These are phyloP conservation scores for Hestina assimilis DNA, from an alignment of 1,140 invertebrate species.

Conservation along the genomic window DNA sequence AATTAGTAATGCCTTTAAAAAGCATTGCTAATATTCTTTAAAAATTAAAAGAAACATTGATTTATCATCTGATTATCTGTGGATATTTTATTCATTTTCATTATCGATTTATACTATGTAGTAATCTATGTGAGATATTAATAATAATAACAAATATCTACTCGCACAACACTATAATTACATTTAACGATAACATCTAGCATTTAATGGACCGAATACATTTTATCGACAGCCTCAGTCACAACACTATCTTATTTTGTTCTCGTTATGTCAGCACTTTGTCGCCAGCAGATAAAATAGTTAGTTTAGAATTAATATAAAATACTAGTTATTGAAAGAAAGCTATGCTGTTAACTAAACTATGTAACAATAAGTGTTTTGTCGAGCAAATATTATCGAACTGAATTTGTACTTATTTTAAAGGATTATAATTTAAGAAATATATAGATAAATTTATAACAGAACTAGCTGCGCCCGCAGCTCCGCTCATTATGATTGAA, in stretches of 20 bases:
- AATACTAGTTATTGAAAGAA: not conserved
- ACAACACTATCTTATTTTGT: slow-evolving; percentile 3
- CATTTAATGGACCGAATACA: not conserved
- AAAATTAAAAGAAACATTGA: too few relatives aligned
- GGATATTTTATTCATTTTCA: too few relatives aligned
- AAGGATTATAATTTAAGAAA: too few relatives aligned
- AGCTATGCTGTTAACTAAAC: too few relatives aligned
- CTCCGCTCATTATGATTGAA: too few relatives aligned
- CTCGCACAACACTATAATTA: not conserved
- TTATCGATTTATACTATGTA: too few relatives aligned
- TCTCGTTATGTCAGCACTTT: slow-evolving; percentile 13
- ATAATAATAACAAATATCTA: not conserved
- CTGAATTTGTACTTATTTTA: too few relatives aligned
- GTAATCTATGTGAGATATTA: not conserved
- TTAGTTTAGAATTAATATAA: not conserved
- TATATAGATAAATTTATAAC: slow-evolving; percentile 1
- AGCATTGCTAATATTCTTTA: too few relatives aligned
- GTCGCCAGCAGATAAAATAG: slow-evolving; percentile 10
- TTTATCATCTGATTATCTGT: too few relatives aligned
- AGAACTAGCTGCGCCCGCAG: not conserved
- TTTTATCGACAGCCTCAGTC: slow-evolving; percentile 4
- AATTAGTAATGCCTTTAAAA: too few relatives aligned
- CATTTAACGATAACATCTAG: slow-evolving; percentile 3
- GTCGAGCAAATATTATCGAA: too few relatives aligned
- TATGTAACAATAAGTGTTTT: too few relatives aligned